phyloP scores from a whole-genome alignment of 2,113 vertebrate genomes.

The Sphyrna mokarran region DNA sequence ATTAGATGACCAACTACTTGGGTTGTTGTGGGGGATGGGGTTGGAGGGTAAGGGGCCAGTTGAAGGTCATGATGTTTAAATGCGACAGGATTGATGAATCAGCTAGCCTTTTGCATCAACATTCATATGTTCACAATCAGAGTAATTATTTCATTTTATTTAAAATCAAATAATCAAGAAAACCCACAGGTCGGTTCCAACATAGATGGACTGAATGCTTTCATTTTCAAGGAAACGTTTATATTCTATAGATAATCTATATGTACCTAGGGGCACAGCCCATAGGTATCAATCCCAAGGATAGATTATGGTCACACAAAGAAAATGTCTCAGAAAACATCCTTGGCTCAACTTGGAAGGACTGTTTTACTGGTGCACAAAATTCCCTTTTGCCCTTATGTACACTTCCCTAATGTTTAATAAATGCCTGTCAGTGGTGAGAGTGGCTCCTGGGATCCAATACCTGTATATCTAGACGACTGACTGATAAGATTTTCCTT shows the following conservation, averaged over 20 bases:
- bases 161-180: not conserved
- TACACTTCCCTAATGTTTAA: slow-evolving; percentile 10
- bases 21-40: not conserved
- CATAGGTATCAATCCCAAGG: not conserved
- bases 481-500: slow-evolving; percentile 23
- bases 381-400: not conserved
- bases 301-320: not conserved
- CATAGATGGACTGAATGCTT: not conserved
- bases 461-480: slow-evolving; percentile 2
- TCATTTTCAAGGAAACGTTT: not conserved
- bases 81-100: not conserved
- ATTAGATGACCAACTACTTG: not conserved
- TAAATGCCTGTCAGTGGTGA: slow-evolving; percentile 14
- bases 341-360: not conserved
- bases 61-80: not conserved
- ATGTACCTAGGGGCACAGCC: not conserved
- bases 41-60: no score
- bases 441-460: not conserved
- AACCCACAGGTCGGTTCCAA: not conserved
- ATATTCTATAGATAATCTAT: not conserved
- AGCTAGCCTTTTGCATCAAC: not conserved
- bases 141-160: not conserved
- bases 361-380: not conserved
- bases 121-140: not conserved
- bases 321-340: slow-evolving; percentile 22